A percentile compares a stretch with the other conserved stretches of the same genome.
phyloP scores from a whole-genome alignment of 1,140 invertebrate species.

The Rhizoglyphus robini region DNA sequence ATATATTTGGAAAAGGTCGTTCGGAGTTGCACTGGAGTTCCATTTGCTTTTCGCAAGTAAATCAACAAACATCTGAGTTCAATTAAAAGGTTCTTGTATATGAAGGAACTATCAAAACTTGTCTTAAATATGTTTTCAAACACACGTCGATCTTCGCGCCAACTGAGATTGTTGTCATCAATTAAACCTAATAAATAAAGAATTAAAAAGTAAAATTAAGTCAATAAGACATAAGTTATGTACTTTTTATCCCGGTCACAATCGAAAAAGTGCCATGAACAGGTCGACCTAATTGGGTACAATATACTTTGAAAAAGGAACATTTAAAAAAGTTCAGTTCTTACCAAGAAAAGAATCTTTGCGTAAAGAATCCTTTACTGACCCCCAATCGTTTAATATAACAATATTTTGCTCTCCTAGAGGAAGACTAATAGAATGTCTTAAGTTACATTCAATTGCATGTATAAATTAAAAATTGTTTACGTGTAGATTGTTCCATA shows the following conservation, averaged over 20 bases:
- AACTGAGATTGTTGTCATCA: constrained; percentile 42
- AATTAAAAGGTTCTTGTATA: constrained; percentile 39
- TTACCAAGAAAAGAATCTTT: constrained; percentile 21
- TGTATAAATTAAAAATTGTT: background rate
- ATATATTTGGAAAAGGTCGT: constrained; percentile 20
- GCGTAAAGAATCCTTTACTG: constrained; percentile 22
- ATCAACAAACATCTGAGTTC: constrained; percentile 23
- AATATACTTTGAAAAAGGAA: background rate
- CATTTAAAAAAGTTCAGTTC: background rate
- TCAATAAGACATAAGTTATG: background rate
- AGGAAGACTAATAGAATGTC: constrained; percentile 8
- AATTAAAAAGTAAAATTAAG: too few relatives aligned
- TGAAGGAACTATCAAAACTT: constrained; percentile 55
- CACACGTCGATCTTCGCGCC: constrained; percentile 59
- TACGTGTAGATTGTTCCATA: constrained; percentile 23
- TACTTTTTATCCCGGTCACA: background rate
- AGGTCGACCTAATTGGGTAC: constrained; percentile 14
- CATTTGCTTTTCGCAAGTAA: constrained; percentile 17
- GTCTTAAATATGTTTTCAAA: constrained; percentile 52
- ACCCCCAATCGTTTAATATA: constrained; percentile 22
- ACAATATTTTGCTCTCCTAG: constrained; percentile 23
- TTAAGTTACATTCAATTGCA: background rate
- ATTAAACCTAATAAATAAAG: constrained; percentile 9
- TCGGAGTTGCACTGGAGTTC: constrained; percentile 14
- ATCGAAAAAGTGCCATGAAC: background rate